Evolutionary conservation across 2,888 invertebrate genomes (phyloP), one percentile per base, ranked within the genome.

Genomic region (Alitta virens): DNA sequence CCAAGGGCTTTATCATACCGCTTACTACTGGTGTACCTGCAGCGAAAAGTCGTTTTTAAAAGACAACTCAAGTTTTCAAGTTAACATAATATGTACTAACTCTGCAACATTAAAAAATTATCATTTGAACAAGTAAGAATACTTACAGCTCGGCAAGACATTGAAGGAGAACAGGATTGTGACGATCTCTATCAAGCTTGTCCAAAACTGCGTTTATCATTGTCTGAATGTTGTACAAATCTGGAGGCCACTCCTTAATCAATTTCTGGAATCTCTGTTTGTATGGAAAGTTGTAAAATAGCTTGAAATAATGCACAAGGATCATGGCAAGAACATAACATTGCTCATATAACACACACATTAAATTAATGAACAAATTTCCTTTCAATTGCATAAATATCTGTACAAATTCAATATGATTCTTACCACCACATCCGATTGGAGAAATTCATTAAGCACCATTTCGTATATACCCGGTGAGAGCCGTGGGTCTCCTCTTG

Each of bases 391-490:
- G n/a, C n/a, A n/a, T n/a, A n/a, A n/a, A 33, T 33, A 33, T 33
- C 33, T 12, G 12, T 7, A 33, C 33, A 33, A 33, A 7, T 33
- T 33, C 33, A 33, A 33, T 5, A 33, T 33, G 5, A 7, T n/a
- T 62, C 71, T 70, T 78, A 87, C 87, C 80, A 85, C 84, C 3
- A 90, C 87, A 80, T 95, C 92, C 57, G 89, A 87, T 79, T 91
- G 90, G 0, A 97, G 85, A 81, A 91, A 96, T 81, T 97, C 95
- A 77, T 90, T 92, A 26, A 97, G 86, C 65, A 97, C 92, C 88
- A 94, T 89, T 83, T 97, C 96, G 79, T 97, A 97, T 67, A 94
- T 90, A 59, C 91, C 88, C 0, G 91, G 88, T 78, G 89, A 89
- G 56, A 94, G 84, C 63, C 88, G 87, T 60, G 89, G 88, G 57